Evolutionary conservation across 1,140 invertebrate species (phyloP).

Genomic region (Pseudobourletiella spinata): DNA sequence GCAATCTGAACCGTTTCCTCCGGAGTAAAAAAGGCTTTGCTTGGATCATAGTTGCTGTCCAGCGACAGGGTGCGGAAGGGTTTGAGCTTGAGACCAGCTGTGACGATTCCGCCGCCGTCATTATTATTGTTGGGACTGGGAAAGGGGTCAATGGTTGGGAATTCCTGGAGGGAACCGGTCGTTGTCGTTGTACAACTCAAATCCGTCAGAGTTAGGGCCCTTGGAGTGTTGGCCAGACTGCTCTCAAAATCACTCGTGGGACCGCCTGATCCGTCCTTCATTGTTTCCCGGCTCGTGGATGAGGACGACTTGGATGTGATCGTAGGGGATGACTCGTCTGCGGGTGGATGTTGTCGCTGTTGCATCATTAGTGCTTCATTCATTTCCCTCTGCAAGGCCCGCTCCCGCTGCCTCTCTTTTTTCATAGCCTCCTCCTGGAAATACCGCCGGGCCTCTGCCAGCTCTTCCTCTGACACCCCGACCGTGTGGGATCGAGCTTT

Average conservation of each 20-base stretch:
- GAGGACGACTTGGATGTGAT: constrained; percentile 1
- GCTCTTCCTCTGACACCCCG: constrained; percentile 65
- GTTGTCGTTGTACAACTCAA: too few relatives aligned
- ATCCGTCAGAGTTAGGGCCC: neutral
- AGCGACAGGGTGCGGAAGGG: constrained; percentile 26
- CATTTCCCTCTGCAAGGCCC: neutral
- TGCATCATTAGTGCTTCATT: neutral
- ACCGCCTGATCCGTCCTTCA: neutral
- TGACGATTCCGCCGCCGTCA: neutral
- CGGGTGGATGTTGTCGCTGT: neutral
- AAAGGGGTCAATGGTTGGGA: neutral
- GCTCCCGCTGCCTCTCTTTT: neutral
- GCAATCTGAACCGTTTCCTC: constrained; percentile 43
- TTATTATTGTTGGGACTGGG: neutral
- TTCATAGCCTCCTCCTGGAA: constrained; percentile 42
- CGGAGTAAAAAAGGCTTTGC: constrained; percentile 40
- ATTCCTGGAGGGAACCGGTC: neutral
- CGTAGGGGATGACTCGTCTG: neutral
- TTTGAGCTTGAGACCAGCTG: constrained; percentile 13
- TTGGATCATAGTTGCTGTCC: constrained; percentile 38
- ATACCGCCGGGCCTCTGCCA: constrained; percentile 61
- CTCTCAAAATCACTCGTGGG: neutral
- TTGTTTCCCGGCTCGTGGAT: neutral
- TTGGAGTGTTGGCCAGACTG: neutral
- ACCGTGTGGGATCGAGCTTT: constrained; percentile 61